Evolutionary conservation across 2,888 invertebrate species (phyloP), one percentile per base, ranked within the genome.

Genomic region (Microctonus aethiopoides): DNA sequence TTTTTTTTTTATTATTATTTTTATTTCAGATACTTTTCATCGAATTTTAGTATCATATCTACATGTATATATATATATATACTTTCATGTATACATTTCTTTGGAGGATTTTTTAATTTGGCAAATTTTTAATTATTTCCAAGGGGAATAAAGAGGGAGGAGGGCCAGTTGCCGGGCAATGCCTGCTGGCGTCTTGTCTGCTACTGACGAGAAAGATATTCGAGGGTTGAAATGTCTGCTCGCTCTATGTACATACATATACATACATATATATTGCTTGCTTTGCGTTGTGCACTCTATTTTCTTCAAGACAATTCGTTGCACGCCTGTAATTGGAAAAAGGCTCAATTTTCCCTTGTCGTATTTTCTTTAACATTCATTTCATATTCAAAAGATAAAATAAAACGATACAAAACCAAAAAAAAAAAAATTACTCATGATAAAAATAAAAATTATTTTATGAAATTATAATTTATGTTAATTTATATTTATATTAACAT

Each of bases 31-130:
- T 3, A 13, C 39, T 39, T 36, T 2, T 13, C n/a, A 39, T 39
- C 39, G 39, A 39, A 39, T 39, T 39, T 39, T 13, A 39, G n/a
- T 39, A 39, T n/a, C 39, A 39, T 39, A 39, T n/a, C n/a, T 39
- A 13, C n/a, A 39, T 39, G 2, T 39, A 13, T 39, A 39, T 39
- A 39, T 39, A 39, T n/a, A 13, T 24, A 68, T 63, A 26, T 57
- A 46, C 52, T 36, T 46, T 62, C 56, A 22, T 32, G 76, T n/a
- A n/a, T n/a, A n/a, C n/a, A n/a, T n/a, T n/a, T n/a, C n/a, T n/a
- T n/a, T n/a, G n/a, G 73, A 79, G 77, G 78, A 77, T 77, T 78
- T 79, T 81, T 81, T 79, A 80, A 80, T 82, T 81, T 80, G 75
- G 75, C 72, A 76, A 76, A 77, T 81, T 79, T 74, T 78, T 80